Evolutionary conservation across 2,113 vertebrate genomes (phyloP).

Genomic region (Microcebus tavaratra): DNA sequence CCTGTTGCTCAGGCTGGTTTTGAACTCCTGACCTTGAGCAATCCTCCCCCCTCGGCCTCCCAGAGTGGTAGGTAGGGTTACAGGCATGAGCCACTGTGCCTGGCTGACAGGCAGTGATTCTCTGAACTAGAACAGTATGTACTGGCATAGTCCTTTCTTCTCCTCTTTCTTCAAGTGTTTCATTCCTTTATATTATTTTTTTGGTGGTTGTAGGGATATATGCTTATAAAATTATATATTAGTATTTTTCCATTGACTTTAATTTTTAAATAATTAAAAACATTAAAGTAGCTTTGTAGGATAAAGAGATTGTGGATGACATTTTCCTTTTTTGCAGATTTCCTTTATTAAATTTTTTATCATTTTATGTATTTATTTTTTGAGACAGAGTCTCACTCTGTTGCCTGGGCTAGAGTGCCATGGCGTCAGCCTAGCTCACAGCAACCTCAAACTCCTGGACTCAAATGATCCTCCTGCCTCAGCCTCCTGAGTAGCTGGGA

Average conservation of each 20-base stretch:
- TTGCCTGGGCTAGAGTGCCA: too few relatives aligned
- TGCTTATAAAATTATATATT: not conserved
- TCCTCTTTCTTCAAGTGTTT: not conserved
- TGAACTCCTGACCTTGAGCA: too few relatives aligned
- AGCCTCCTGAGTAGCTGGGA: too few relatives aligned
- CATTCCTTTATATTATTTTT: not conserved
- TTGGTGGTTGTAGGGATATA: not conserved
- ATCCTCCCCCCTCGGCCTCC: too few relatives aligned
- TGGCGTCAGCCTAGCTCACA: too few relatives aligned
- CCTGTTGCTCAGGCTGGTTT: too few relatives aligned
- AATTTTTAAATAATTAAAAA: slow-evolving; percentile 39
- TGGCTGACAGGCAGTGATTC: not conserved
- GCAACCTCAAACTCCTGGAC: too few relatives aligned
- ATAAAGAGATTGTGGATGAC: not conserved
- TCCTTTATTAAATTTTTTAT: slow-evolving; percentile 6
- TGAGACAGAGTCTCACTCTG: too few relatives aligned
- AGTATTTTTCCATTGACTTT: not conserved
- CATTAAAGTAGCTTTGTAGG: not conserved
- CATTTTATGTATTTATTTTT: too few relatives aligned
- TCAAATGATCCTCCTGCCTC: too few relatives aligned
- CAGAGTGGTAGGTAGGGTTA: too few relatives aligned
- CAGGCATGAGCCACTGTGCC: too few relatives aligned
- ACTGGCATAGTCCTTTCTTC: not conserved
- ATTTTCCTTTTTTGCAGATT: not conserved
- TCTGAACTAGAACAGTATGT: not conserved